Base-by-base conservation (phyloP, 2,113 vertebrate species). In the Grammomys dolichurus region DNA sequence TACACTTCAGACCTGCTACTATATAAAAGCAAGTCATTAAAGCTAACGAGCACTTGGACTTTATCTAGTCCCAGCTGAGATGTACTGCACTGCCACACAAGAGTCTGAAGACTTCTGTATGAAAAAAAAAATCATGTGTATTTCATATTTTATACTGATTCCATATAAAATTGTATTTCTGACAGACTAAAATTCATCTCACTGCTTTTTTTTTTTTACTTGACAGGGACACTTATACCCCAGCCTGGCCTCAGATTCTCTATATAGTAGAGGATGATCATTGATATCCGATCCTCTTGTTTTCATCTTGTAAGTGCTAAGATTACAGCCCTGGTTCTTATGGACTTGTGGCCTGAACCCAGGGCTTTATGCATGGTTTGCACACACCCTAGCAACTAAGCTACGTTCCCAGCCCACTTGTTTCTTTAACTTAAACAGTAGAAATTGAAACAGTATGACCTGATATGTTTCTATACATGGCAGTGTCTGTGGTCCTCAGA, bases 121-220 rank as follows among this genome's bases (percentile, higher is more conserved):
- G 46, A 20, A 87, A 73, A 89, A 54, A 40, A 78, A 95, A 91
- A 20, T 28, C 26, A 65, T 5, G 4, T 69, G 67, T 43, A 70
- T 69, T 77, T 97, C 24, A 48, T 75, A 84, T 54, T 82, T 78
- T 76, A 91, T 13, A 84, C 6, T 72, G 16, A 91, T 43, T 95
- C 65, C 13, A 93, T 33, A 48, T 67, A 86, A 86, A 82, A 88
- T 58, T 89, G 9, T 82, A 48, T 63, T 60, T 84, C 75, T 91
- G 43, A 78, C 13, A 48, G 48, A 63, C 54, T 93, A 76, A 77
- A 91, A 89, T 65, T 89, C 16, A 84, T 12, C 31, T 84, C 26
- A 4, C 3, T 72, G 0, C 7, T n/a, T 48, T 33, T 78, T 31
- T 31, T 31, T 69, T 69, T 36, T 70, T 36, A 36, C 17, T 70